Evolutionary conservation across 2,797 vertebrate species (phyloP).

Genomic region (Smutsia gigantea): DNA sequence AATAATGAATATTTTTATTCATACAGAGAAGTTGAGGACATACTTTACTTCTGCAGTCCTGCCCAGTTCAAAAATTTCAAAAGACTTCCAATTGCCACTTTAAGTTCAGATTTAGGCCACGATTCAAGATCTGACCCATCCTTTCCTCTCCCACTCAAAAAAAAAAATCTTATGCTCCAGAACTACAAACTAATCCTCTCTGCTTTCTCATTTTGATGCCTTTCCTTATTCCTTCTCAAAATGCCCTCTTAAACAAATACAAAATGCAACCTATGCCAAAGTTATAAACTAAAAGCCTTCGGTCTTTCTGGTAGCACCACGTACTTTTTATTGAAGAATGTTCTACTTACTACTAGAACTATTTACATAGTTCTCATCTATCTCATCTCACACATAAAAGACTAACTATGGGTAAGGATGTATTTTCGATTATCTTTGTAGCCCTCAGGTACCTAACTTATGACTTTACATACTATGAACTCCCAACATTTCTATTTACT

Average conservation of each 20-base stretch:
- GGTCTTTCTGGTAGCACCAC: background rate
- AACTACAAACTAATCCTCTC: background rate
- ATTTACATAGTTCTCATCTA: slow-evolving; percentile 13
- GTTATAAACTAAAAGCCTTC: background rate
- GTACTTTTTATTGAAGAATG: slow-evolving; percentile 22
- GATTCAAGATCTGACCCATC: background rate
- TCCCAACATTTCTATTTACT: background rate
- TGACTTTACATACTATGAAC: background rate
- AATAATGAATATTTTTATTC: background rate
- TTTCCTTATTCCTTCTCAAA: slow-evolving; percentile 31
- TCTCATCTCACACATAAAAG: background rate
- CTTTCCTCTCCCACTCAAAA: background rate
- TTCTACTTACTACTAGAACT: background rate
- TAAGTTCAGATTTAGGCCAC: slow-evolving; percentile 1
- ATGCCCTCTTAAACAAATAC: slow-evolving; percentile 41
- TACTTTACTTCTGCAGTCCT: background rate
- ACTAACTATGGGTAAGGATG: background rate
- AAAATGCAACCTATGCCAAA: background rate
- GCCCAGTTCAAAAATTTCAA: slow-evolving; percentile 35
- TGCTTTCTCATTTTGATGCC: slow-evolving; percentile 1
- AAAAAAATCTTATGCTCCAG: background rate
- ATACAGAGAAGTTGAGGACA: background rate
- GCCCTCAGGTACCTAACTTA: background rate
- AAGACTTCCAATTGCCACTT: background rate
- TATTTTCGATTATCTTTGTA: background rate